phyloP scores from a whole-genome alignment of 2,888 invertebrate genomes.

The Uloborus plumipes region DNA sequence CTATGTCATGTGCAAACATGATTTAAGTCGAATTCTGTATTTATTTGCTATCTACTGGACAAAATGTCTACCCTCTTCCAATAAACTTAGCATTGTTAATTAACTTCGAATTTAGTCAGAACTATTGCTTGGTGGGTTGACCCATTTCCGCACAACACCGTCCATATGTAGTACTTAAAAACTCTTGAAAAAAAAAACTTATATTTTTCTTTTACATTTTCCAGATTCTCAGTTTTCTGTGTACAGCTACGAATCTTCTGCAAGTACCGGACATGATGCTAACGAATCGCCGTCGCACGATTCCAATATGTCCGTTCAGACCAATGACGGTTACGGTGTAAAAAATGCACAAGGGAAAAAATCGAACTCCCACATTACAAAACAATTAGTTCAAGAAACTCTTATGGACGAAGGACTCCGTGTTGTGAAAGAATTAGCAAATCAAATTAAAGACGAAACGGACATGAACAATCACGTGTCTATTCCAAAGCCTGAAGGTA shows the following conservation, averaged over 20 bases:
- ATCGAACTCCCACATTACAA: conserved; percentile 67
- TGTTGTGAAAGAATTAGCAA: conserved; percentile 71
- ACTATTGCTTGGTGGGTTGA: no score
- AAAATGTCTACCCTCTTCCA: no score
- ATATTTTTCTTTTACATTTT: background rate
- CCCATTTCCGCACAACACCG: no score
- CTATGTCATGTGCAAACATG: no score
- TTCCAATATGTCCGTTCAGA: conserved; percentile 66
- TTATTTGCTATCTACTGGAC: no score
- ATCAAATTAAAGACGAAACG: conserved; percentile 67
- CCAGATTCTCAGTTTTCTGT: conserved; percentile 80
- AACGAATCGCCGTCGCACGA: conserved; percentile 77
- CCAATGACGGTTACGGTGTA: conserved; percentile 52
- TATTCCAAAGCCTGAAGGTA: conserved; percentile 45
- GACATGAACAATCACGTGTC: conserved; percentile 58
- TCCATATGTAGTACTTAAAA: no score
- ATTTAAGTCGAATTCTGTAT: no score
- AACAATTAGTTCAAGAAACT: conserved; percentile 71
- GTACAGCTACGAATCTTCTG: conserved; percentile 78
- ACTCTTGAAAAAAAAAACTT: no score
- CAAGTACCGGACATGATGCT: conserved; percentile 66
- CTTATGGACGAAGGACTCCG: conserved; percentile 74
- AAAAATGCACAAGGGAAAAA: conserved; percentile 64
- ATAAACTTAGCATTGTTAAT: no score
- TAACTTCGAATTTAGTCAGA: no score